phyloP scores from a whole-genome alignment of 1,140 invertebrate species.

The Dryas iulia region DNA sequence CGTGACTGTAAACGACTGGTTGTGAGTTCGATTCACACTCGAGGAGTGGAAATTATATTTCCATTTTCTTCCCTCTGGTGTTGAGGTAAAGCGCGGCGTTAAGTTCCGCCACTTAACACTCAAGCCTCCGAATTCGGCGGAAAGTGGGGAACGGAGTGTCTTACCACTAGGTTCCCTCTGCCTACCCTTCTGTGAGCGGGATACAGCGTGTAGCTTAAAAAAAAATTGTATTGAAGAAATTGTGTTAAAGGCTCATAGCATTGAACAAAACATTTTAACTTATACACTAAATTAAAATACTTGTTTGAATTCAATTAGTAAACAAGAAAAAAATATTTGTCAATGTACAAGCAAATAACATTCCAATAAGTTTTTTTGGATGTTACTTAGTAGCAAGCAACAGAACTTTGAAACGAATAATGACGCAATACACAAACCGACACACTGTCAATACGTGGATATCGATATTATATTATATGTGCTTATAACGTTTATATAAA shows the following conservation, averaged over 20 bases:
- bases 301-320: not conserved
- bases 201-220: too few species aligned
- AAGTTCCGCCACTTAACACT: too few species aligned
- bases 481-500: not conserved
- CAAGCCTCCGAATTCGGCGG: too few species aligned
- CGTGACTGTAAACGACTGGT: too few species aligned
- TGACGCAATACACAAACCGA: conserved; percentile 51
- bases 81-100: too few species aligned
- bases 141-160: too few species aligned
- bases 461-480: not conserved
- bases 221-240: not conserved
- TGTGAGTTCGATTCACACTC: too few species aligned
- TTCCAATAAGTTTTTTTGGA: conserved; percentile 61
- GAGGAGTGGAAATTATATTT: too few species aligned
- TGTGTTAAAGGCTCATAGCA: not conserved
- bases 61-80: too few species aligned
- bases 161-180: too few species aligned
- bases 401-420: conserved; percentile 23
- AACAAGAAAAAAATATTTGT: conserved; percentile 21
- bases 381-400: conserved; percentile 45
- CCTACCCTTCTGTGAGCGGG: too few species aligned
- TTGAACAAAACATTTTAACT: not conserved
- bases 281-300: not conserved
- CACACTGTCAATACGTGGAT: not conserved
- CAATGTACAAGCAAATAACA: conserved; percentile 46